Evolutionary conservation across 2,113 vertebrate species (phyloP), one percentile per base, ranked within the genome.

Genomic region (Gasterosteus nipponicus): DNA sequence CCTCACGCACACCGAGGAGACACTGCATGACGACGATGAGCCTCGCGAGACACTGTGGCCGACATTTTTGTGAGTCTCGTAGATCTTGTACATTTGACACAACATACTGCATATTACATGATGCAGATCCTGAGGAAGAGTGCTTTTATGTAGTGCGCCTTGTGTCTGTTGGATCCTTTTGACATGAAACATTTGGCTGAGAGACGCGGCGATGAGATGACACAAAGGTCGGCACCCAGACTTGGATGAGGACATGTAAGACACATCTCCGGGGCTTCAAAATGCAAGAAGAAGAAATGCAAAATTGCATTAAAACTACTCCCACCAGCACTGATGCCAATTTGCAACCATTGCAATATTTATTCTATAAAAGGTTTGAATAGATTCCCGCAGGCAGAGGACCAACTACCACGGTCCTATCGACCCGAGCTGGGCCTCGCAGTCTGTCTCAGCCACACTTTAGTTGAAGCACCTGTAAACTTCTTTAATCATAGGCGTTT

Each of bases 1-100:
- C 26, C 64, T 81, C 59, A 15, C 4, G 12, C 11, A 19, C 42
- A 59, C 31, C 14, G 64, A 71, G 53, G 1, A 69, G 39, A 80
- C 42, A 57, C 66, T 63, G 49, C 2, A 33, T 63, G n/a, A 26
- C 31, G 12, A 44, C 26, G 33, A 35, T 10, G 3, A 58, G 59
- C 49, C 68, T 65, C 29, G 68, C 26, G 12, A 38, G 16, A n/a
- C 42, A 19, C 33, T 57, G 39, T 29, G 31, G 41, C 18, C 19
- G 29, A 8, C 29, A 35, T 63, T 15, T 56, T 7, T 39, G 14
- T 47, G 39, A 49, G 7, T 65, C 31, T 65, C 16, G 1, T 56
- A 22, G 73, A 42, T 53, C 5, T 2, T 47, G 39, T 35, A 46
- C 33, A 38, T 63, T 42, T 51, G 42, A 62, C 14, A 77, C 39